Conservation (phyloP, 2,888 invertebrate species). For the Margaritifera margaritifera region DNA sequence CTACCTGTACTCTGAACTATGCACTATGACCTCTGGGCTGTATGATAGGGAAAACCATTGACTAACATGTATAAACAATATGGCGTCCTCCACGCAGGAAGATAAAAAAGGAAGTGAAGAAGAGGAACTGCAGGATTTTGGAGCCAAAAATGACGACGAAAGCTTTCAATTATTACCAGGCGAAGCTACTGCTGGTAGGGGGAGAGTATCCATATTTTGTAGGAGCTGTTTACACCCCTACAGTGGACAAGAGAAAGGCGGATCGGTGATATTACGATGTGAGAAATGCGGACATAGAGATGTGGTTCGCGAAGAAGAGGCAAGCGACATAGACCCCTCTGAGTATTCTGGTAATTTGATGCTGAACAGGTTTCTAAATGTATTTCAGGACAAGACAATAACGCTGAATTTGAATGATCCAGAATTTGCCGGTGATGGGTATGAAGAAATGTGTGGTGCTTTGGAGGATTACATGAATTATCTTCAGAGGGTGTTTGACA, state of each 20-base stretch:
- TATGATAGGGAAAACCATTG: neutral
- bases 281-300: constrained; percentile 36
- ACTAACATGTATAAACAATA: neutral
- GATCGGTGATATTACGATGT: constrained; percentile 36
- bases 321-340: constrained; percentile 22
- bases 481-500: constrained; percentile 16
- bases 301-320: constrained; percentile 23
- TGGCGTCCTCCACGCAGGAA: constrained; percentile 1
- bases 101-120: neutral
- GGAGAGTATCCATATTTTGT: constrained; percentile 37
- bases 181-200: constrained; percentile 2
- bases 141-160: constrained; percentile 1
- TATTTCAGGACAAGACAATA: constrained; percentile 7
- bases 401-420: constrained; percentile 33
- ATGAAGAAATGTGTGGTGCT: constrained; percentile 13
- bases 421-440: constrained; percentile 36
- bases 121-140: constrained; percentile 7
- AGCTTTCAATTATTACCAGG: neutral
- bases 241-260: constrained; percentile 31
- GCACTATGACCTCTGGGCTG: neutral
- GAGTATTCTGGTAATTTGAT: constrained; percentile 39
- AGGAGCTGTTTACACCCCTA: constrained; percentile 38
- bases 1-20: too few species aligned
- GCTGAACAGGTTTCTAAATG: constrained; percentile 39
- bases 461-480: constrained; percentile 26